Conservation (phyloP, 2,888 invertebrate genomes). For the Agonopterix alstromeriana region DNA sequence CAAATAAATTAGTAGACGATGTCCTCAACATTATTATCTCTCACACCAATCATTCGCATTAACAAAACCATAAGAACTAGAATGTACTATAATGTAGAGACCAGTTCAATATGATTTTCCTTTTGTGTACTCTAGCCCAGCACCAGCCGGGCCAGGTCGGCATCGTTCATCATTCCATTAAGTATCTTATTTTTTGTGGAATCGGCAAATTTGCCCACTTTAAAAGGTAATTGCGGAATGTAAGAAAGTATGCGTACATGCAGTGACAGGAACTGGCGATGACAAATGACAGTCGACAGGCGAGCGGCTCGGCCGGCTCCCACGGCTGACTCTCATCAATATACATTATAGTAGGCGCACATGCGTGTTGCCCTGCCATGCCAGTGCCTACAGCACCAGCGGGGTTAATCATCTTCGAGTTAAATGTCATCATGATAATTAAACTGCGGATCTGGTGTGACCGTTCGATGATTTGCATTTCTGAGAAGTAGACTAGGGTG, state of each 20-base stretch:
- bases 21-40: neutral
- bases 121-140: constrained; percentile 4
- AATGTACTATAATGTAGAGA: constrained; percentile 12
- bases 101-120: constrained; percentile 9
- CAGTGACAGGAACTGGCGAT: constrained; percentile 62
- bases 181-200: constrained; percentile 32
- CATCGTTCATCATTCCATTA: constrained; percentile 43
- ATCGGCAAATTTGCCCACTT: constrained; percentile 55
- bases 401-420: constrained; percentile 6
- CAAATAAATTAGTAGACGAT: neutral
- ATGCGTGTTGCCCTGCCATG: constrained; percentile 5
- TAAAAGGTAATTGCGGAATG: constrained; percentile 65
- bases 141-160: constrained; percentile 23
- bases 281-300: constrained; percentile 59
- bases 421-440: constrained; percentile 1
- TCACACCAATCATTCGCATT: neutral
- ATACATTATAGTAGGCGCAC: constrained; percentile 39
- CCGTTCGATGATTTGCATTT: neutral
- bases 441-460: neutral
- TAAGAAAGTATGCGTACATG: constrained; percentile 59
- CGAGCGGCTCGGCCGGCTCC: constrained; percentile 37
- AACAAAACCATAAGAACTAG: no score
- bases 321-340: constrained; percentile 58
- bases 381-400: constrained; percentile 1
- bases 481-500: neutral